These are phyloP conservation scores for Pipra filicauda DNA, from an alignment of 2,113 vertebrate genomes.

Conservation along the genomic window DNA sequence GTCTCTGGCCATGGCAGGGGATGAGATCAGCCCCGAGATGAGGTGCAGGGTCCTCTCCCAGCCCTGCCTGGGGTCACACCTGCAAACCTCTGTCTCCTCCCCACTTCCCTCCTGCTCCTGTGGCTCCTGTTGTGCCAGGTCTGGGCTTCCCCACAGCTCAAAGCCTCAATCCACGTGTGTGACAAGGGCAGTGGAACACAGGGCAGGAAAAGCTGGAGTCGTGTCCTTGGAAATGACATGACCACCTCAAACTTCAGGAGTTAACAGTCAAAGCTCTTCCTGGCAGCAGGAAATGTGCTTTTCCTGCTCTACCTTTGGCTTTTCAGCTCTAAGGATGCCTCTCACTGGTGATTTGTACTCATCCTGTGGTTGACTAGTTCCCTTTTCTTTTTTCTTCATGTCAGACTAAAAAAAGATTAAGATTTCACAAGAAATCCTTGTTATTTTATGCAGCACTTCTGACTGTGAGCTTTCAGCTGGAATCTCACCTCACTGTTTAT, in stretches of 20 bases:
- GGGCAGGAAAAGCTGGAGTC: neutral
- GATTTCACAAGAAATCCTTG: neutral
- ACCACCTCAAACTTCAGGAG: neutral
- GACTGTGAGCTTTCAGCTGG: neutral
- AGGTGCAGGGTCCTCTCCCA: neutral
- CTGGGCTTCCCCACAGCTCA: neutral
- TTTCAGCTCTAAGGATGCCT: neutral
- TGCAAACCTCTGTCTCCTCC: neutral
- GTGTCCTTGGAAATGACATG: neutral
- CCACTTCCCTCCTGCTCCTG: neutral
- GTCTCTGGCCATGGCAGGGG: neutral
- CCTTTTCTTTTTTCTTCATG: neutral
- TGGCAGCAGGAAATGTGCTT: neutral
- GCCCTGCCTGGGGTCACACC: neutral
- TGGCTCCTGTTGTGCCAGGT: rapidly evolving
- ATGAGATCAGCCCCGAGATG: rapidly evolving
- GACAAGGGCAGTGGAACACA: rapidly evolving
- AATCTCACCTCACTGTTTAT: neutral
- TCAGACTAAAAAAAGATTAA: neutral
- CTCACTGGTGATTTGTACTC: neutral
- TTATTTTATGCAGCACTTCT: neutral
- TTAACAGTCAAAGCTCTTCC: neutral
- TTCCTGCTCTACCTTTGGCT: neutral
- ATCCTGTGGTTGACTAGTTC: neutral
- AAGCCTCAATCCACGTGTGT: rapidly evolving